Evolutionary conservation across 2,113 vertebrate species (phyloP), one percentile per base, ranked within the genome.

Genomic region (Cheirogaleus medius): DNA sequence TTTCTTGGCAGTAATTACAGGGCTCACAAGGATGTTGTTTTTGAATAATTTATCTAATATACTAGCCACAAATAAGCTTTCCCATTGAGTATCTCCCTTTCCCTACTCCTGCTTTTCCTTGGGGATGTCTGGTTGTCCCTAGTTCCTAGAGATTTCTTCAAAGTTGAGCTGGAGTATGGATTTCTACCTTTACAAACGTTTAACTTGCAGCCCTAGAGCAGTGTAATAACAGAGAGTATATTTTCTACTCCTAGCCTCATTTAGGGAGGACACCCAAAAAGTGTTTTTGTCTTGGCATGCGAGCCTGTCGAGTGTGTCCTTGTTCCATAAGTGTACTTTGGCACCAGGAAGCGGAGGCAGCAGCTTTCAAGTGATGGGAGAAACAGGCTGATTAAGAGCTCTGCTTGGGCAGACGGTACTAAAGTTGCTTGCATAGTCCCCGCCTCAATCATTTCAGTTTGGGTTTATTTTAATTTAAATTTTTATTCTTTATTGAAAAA

Each of bases 161-260:
- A 60, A 94, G 81, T 80, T 97, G 68, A 64, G 66, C 29, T 0
- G 77, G 76, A 96, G 49, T 68, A 83, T 60, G 52, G 84, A 32
- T 47, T 97, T 83, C 91, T 90, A 11, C 52, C 27, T 88, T 97
- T 58, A 49, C 87, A 92, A 94, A 83, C 69, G 23, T 98, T 73
- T 93, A 90, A 63, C 95, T 97, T 92, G 85, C 90, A 96, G 86
- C 93, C 96, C 76, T 85, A 95, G 94, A 87, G 71, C 88, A 90
- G 60, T 60, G 60, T 92, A 90, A 73, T 47, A 68, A 89, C 44
- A 68, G 77, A 94, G 80, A 93, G 17, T 29, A 14, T 97, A 15
- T 97, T 98, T 98, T 89, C 58, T 84, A 29, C 87, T 97, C 88
- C 87, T 86, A 66, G 42, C 92, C 86, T 87, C 89, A 69, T 74